Evolutionary conservation across 2,113 vertebrate genomes (phyloP), one percentile per base, ranked within the genome.

Genomic region (Neodontobutis hainanensis): DNA sequence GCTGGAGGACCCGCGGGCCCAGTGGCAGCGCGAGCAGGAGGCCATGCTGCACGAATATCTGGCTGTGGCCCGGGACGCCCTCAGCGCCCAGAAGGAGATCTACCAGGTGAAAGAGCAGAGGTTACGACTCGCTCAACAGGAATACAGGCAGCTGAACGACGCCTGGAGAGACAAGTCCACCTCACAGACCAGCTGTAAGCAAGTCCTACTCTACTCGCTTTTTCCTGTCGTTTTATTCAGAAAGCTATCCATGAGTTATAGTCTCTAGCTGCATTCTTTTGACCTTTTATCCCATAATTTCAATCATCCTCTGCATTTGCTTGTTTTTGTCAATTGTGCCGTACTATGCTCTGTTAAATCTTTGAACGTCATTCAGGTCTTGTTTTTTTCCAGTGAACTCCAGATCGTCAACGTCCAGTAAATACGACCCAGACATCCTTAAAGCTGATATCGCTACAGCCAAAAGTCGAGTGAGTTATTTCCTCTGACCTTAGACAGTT

Each of bases 391-490:
- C 92, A 99, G 97, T 99, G 90, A 94, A 95, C 57, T 99, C 97
- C 73, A 92, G 96, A 73, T 98, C 96, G 0, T 99, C 97, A 0
- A 94, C 95, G 55, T 97, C 95, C 89, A 98, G 96, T 72, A 99
- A 98, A 83, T 99, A 99, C 61, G 97, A 99, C 85, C 97, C 97
- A 0, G 97, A 99, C 67, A 98, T 99, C 89, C 94, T 99, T 60
- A 99, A 99, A 90, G 97, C 97, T 0, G 97, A 99, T 87, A 99
- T 99, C 58, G 91, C 95, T 77, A 99, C 97, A 9, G 94, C 97
- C 65, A 99, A 97, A 88, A 97, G 95, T 80, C 94, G 97, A 94
- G 97, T 99, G 92, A 91, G 95, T 45, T 11, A 0, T 19, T 11
- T 27, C 32, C 38, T 57, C 0, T 6, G 51, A 14, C 7, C 45